Evolutionary conservation across 2,888 invertebrate genomes (phyloP).

Genomic region (Fragum whitleyi): DNA sequence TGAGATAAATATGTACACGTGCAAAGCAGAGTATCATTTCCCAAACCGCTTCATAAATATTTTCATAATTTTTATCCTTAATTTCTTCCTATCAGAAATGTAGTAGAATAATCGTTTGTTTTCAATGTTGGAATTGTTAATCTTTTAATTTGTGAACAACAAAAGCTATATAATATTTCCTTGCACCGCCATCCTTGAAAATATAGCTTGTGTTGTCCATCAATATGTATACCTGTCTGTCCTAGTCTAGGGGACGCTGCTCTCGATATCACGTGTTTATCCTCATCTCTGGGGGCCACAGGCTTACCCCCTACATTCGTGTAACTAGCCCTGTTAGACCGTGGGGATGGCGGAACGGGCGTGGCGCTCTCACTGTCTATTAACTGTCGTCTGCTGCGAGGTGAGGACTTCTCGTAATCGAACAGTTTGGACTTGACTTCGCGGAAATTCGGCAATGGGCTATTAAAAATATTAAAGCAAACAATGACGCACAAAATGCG

Average conservation of each 20-base stretch:
- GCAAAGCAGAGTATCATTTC: no score
- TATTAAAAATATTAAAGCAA: neutral
- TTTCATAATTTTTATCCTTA: no score
- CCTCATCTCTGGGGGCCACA: neutral
- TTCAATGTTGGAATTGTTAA: no score
- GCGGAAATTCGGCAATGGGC: conserved; percentile 6
- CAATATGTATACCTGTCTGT: no score
- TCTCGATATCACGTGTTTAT: neutral
- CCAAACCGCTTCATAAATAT: no score
- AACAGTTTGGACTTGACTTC: conserved; percentile 52
- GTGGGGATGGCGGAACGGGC: conserved; percentile 1
- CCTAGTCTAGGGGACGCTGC: neutral
- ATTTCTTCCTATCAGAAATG: no score
- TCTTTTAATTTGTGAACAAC: no score
- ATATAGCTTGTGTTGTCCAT: no score
- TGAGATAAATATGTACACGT: no score
- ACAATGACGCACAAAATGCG: neutral
- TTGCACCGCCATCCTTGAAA: no score
- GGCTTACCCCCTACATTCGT: conserved; percentile 18
- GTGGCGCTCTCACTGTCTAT: neutral
- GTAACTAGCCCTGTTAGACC: conserved; percentile 16
- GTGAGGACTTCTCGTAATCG: conserved; percentile 48
- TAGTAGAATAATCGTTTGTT: no score
- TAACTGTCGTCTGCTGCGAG: conserved; percentile 57
- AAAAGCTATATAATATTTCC: no score